Percentiles rank a stretch among this genome's conserved stretches.
Evolutionary conservation across 2,113 vertebrate genomes (phyloP).

Genomic region (Monarcha castaneiventris): DNA sequence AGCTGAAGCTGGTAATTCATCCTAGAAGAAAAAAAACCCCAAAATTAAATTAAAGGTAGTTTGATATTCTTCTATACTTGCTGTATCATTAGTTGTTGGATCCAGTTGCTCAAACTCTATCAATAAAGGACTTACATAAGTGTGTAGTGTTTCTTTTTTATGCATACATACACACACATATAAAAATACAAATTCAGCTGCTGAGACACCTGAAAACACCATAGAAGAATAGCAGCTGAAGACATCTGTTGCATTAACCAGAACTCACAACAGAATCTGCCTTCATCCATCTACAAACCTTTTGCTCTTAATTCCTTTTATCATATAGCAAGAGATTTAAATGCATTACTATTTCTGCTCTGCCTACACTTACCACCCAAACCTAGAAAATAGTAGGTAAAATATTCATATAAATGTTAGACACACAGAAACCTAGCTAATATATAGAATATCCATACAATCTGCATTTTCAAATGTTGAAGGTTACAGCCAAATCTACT

Average conservation of each 20-base stretch:
- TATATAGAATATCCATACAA: background rate
- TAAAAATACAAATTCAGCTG: background rate
- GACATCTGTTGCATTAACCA: background rate
- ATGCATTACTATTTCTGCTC: background rate
- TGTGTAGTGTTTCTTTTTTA: background rate
- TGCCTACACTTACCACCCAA: background rate
- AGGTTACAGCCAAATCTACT: background rate
- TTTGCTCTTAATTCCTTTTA: background rate
- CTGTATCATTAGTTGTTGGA: background rate
- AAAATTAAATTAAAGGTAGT: background rate
- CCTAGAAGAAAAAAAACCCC: rapidly evolving
- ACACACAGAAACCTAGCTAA: background rate
- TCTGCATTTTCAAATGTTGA: background rate
- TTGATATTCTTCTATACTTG: background rate
- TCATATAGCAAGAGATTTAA: background rate
- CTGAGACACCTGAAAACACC: background rate
- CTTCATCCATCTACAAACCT: background rate
- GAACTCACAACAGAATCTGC: background rate
- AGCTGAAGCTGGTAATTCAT: background rate
- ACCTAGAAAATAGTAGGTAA: background rate
- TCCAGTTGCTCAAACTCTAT: background rate
- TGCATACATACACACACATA: background rate
- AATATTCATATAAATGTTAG: background rate
- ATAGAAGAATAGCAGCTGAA: background rate
- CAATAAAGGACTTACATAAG: background rate